A percentile compares a stretch with the other conserved stretches of the same genome.
Conservation (phyloP, 2,113 vertebrate genomes). For the Trinectes maculatus region DNA sequence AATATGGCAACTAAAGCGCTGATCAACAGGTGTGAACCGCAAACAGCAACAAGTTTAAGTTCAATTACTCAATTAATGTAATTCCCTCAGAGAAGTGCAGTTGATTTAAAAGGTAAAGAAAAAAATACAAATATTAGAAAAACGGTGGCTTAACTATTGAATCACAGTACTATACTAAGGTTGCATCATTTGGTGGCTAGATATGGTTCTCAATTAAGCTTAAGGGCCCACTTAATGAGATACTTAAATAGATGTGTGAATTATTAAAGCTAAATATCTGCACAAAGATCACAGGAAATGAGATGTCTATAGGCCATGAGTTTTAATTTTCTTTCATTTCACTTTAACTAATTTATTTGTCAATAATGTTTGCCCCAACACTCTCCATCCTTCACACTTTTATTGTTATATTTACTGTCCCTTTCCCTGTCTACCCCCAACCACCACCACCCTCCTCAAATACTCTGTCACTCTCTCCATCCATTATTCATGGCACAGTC, state of each 20-base stretch:
- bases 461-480: slow-evolving; percentile 70
- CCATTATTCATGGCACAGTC: slow-evolving; percentile 81
- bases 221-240: neutral
- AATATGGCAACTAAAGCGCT: too few relatives aligned
- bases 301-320: too few relatives aligned
- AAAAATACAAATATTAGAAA: neutral
- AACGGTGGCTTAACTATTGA: too few relatives aligned
- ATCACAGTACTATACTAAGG: neutral
- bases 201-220: too few relatives aligned
- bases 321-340: neutral
- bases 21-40: slow-evolving; percentile 53
- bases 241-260: neutral
- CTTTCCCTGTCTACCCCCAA: neutral
- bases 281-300: neutral
- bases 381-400: slow-evolving; percentile 2
- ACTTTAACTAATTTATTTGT: neutral
- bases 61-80: too few relatives aligned
- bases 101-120: too few relatives aligned
- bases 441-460: slow-evolving; percentile 22
- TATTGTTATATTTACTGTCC: slow-evolving; percentile 7
- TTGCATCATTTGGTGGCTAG: neutral
- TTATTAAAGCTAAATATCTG: neutral
- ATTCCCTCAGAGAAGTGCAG: too few relatives aligned
- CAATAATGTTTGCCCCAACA: neutral
- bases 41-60: too few relatives aligned